Conservation (phyloP, 2,888 invertebrate genomes). For the Tyria jacobaeae region DNA sequence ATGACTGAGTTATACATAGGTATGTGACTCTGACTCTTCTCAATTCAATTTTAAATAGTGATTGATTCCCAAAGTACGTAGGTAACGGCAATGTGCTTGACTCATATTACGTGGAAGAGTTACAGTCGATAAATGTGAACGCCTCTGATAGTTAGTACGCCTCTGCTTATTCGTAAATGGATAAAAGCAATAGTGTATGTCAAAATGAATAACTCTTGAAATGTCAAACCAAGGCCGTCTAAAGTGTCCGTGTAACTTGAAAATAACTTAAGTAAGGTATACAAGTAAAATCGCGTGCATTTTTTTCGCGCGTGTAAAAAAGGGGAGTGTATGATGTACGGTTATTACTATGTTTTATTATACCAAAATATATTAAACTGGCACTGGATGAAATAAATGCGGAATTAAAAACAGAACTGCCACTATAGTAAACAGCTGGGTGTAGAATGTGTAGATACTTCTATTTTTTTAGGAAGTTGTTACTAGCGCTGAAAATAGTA, state of each 20-base stretch:
- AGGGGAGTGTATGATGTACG: constrained; percentile 53
- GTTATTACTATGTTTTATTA: constrained; percentile 52
- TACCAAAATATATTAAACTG: constrained; percentile 49
- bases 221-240: no score
- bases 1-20: no score
- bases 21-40: no score
- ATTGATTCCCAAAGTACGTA: no score
- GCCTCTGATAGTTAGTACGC: no score
- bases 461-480: not conserved
- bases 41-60: no score
- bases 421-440: constrained; percentile 13
- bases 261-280: constrained; percentile 34
- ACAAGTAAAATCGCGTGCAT: constrained; percentile 52
- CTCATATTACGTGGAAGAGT: no score
- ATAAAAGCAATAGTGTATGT: no score
- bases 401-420: constrained; percentile 42
- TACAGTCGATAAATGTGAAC: no score
- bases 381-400: constrained; percentile 17
- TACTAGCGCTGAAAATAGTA: not conserved
- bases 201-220: no score
- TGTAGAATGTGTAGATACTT: not conserved
- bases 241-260: constrained; percentile 18
- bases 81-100: no score
- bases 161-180: no score
- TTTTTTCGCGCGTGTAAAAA: constrained; percentile 47